Conservation (phyloP, 2,113 vertebrate species). For the Clarias macrocephalus region DNA sequence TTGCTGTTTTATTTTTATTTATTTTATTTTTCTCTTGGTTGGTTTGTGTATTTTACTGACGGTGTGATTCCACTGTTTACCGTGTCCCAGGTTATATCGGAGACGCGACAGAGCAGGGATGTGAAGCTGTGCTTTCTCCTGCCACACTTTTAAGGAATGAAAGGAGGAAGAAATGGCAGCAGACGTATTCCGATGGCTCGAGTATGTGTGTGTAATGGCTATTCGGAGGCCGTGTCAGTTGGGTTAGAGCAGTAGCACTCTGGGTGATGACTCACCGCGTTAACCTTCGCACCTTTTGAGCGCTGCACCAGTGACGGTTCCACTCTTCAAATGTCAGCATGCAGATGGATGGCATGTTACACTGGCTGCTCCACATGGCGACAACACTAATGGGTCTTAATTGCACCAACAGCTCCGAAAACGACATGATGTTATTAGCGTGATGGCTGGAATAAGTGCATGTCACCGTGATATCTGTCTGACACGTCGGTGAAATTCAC, state of each 20-base stretch:
- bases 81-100: not conserved
- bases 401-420: constrained; percentile 29
- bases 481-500: not conserved
- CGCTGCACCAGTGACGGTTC: constrained; percentile 17
- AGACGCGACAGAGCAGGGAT: not conserved
- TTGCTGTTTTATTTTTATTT: not conserved
- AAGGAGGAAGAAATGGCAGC: not conserved
- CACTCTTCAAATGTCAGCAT: constrained; percentile 48
- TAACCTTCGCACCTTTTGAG: constrained; percentile 35
- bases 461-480: not conserved
- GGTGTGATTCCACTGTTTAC: not conserved
- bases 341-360: constrained; percentile 43
- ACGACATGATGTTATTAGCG: constrained; percentile 23
- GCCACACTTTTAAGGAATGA: not conserved
- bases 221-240: constrained; percentile 31
- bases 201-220: constrained; percentile 28
- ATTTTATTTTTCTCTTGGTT: not conserved
- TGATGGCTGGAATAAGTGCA: not conserved
- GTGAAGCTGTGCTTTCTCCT: not conserved
- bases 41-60: not conserved
- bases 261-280: constrained; percentile 36
- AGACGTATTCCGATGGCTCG: not conserved
- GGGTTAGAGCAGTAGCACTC: constrained; percentile 19
- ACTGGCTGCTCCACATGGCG: constrained; percentile 7
- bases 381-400: constrained; percentile 27